Conservation (phyloP, 2,113 vertebrate genomes). For the Rissa tridactyla region DNA sequence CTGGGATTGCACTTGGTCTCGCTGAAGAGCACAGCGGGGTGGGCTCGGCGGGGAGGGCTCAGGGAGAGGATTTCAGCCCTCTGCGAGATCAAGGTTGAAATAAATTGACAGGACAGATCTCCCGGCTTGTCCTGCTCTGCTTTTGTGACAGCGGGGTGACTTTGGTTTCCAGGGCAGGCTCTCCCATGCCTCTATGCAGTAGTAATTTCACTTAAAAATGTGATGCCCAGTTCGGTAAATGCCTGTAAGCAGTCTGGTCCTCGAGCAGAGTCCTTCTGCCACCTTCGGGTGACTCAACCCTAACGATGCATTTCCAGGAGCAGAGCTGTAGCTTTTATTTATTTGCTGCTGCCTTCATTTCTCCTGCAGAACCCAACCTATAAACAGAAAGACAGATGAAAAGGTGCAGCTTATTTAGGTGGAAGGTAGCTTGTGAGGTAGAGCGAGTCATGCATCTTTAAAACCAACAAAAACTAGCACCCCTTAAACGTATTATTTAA, state of each 20-base stretch:
- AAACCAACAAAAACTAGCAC: neutral
- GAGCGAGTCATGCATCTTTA: neutral
- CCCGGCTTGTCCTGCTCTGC: neutral
- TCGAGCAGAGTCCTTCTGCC: neutral
- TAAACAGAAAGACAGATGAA: neutral
- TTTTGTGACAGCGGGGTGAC: neutral
- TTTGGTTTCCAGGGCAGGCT: neutral
- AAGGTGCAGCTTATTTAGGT: neutral
- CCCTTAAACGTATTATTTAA: neutral
- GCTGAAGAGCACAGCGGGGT: neutral
- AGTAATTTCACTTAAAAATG: neutral
- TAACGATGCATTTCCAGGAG: neutral
- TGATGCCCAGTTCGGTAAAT: neutral
- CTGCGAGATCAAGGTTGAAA: neutral
- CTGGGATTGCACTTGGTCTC: neutral
- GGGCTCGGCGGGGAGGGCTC: neutral
- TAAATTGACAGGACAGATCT: neutral
- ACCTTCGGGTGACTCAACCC: neutral
- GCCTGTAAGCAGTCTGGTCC: neutral
- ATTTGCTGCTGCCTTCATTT: neutral
- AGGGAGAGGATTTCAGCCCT: neutral
- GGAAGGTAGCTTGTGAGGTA: neutral
- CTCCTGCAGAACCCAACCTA: neutral
- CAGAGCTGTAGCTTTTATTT: conserved; percentile 13
- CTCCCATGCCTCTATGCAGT: neutral